Evolutionary conservation across 1,140 invertebrate genomes (phyloP).

Genomic region (Atta colombica): DNA sequence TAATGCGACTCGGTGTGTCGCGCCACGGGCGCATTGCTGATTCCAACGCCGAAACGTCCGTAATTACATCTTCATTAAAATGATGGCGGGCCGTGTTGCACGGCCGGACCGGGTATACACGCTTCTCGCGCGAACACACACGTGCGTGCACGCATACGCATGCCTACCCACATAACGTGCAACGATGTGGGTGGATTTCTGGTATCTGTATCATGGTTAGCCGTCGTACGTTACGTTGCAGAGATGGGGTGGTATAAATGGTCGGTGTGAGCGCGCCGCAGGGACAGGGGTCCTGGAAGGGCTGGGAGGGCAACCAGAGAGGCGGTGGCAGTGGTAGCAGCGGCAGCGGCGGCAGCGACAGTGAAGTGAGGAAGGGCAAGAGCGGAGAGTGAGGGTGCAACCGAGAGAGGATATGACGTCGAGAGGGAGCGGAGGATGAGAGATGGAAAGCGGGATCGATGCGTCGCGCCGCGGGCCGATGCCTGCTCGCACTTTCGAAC

Average conservation of each 20-base stretch:
- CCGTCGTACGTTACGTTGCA: slow-evolving; percentile 78
- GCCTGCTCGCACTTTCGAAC: slow-evolving; percentile 81
- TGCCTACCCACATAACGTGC: slow-evolving; percentile 54
- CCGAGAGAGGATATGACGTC: slow-evolving; percentile 75
- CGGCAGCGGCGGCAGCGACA: slow-evolving; percentile 27
- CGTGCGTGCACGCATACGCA: slow-evolving; percentile 28
- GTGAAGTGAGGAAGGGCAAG: slow-evolving; percentile 34
- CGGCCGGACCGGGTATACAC: slow-evolving; percentile 69
- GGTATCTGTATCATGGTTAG: slow-evolving; percentile 83
- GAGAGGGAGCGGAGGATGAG: slow-evolving; percentile 63
- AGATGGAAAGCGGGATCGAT: slow-evolving; percentile 81
- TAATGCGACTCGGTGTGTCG: slow-evolving; percentile 78
- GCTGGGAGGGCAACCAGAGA: slow-evolving; percentile 41
- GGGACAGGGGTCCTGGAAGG: slow-evolving; percentile 64
- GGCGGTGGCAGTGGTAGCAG: slow-evolving; percentile 26
- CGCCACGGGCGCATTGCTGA: slow-evolving; percentile 78
- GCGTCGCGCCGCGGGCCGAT: slow-evolving; percentile 84
- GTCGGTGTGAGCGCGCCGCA: slow-evolving; percentile 70
- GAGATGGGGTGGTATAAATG: slow-evolving; percentile 73
- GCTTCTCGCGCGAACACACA: slow-evolving; percentile 40
- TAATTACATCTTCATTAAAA: slow-evolving; percentile 87
- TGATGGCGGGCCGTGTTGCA: slow-evolving; percentile 77
- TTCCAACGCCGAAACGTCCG: slow-evolving; percentile 81
- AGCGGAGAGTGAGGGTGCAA: slow-evolving; percentile 57
- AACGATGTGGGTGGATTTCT: slow-evolving; percentile 75